Evolutionary conservation across 1,140 invertebrate genomes (phyloP).

Genomic region (Drosophila varians): DNA sequence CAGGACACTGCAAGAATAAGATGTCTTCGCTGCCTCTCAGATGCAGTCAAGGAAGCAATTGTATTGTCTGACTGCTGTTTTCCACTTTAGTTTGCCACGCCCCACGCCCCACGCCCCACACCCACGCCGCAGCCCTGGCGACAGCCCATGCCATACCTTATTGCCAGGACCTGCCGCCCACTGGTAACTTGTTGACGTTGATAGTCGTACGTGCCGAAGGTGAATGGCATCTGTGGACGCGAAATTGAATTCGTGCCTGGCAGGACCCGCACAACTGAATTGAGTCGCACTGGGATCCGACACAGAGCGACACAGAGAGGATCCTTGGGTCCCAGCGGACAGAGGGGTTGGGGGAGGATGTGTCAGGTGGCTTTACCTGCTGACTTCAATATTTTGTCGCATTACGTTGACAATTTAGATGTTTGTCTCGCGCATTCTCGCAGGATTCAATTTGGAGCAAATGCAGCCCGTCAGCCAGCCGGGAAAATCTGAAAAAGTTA

Average conservation of each 20-base stretch:
- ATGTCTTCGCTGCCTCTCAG: conserved; percentile 49
- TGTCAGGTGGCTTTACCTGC: conserved; percentile 58
- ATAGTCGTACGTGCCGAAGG: conserved; percentile 80
- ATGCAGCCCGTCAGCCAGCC: conserved; percentile 55
- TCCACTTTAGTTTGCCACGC: conserved; percentile 74
- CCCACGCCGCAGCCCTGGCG: too few relatives aligned
- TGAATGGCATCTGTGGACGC: conserved; percentile 82
- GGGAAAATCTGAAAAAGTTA: conserved; percentile 61
- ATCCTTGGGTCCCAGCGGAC: neutral
- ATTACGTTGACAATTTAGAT: conserved; percentile 82
- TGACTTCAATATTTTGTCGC: conserved; percentile 82
- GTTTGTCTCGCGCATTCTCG: conserved; percentile 78
- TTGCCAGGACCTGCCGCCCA: neutral
- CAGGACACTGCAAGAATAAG: conserved; percentile 29
- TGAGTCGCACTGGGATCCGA: conserved; percentile 54
- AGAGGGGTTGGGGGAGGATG: conserved; percentile 5
- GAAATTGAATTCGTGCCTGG: conserved; percentile 81
- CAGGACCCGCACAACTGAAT: conserved; percentile 60
- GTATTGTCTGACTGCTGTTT: conserved; percentile 81
- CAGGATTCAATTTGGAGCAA: conserved; percentile 68
- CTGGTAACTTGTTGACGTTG: conserved; percentile 80
- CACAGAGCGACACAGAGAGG: neutral
- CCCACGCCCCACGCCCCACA: conserved; percentile 60
- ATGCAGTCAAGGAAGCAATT: conserved; percentile 80
- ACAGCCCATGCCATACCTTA: neutral